Base-by-base conservation (phyloP, 2,113 vertebrate species). In the Alligator sinensis region DNA sequence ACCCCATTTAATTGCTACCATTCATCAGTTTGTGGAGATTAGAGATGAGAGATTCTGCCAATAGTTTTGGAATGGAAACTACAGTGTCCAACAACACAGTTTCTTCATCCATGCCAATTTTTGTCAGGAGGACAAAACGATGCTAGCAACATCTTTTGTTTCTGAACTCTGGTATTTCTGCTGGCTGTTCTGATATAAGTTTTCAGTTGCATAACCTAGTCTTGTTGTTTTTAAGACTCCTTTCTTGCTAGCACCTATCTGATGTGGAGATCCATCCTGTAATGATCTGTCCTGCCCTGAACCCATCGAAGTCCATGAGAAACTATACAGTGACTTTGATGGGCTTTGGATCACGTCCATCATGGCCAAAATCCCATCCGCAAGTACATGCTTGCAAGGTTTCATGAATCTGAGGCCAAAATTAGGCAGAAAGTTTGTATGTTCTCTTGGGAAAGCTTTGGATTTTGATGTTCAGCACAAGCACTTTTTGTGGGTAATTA, bases 1-100 rank as follows among this genome's bases (percentile, higher is more conserved):
- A 92, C 83, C 85, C 84, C 55, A 17, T 47, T 4, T 96, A 97
- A 97, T 97, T 98, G 91, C 92, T 97, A 95, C 96, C 92, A 96
- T 93, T 89, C 97, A 96, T 97, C 90, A 97, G 70, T 94, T 96
- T 94, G 89, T 86, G 95, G 94, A 96, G 95, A 97, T 97, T 95
- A 91, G 94, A 97, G 96, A 93, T 97, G 94, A 95, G 94, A 95
- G 91, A 96, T 14, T 92, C 91, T 96, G 94, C 96, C 97, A 94
- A 63, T 79, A 12, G 95, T 87, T 93, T 98, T 96, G 96, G 90
- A 97, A 91, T 70, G 85, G 85, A 81, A 96, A 66, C 74, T 62
- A 92, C 88, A 86, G 74, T 90, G 77, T 88, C 80, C 86, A 92
- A 7, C 80, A 96, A 80, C 11, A 11, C 57, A 34, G 75, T 94